Conservation (phyloP, 2,888 invertebrate genomes). For the Drosophila trichaetosa region DNA sequence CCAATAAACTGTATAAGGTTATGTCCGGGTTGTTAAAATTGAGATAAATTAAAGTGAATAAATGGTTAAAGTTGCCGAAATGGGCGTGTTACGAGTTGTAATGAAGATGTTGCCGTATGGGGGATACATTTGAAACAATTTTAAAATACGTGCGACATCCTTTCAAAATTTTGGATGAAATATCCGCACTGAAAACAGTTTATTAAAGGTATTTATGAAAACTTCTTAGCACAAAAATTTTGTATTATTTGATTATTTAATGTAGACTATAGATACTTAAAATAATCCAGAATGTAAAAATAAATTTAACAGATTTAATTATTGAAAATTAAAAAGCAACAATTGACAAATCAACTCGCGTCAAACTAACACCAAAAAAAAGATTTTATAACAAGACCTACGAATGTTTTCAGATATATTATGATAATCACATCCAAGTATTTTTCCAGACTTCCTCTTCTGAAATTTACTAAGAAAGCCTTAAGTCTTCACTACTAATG, state of each 20-base stretch:
- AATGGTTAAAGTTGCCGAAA: slow-evolving; percentile 1
- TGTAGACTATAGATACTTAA: background rate
- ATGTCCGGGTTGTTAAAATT: slow-evolving; percentile 34
- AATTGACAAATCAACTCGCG: background rate
- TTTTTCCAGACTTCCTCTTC: accelerated
- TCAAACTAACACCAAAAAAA: background rate
- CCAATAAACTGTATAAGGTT: slow-evolving; percentile 64
- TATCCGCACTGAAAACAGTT: background rate
- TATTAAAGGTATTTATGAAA: background rate
- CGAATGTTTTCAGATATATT: background rate
- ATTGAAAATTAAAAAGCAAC: background rate
- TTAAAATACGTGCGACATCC: background rate
- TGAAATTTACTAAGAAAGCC: background rate
- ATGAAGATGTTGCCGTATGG: background rate
- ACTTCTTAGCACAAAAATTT: background rate
- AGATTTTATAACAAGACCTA: background rate
- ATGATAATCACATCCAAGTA: background rate
- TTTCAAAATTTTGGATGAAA: accelerated
- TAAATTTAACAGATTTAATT: background rate
- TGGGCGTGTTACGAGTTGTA: background rate
- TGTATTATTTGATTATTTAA: background rate
- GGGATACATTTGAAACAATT: background rate
- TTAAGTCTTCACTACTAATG: background rate
- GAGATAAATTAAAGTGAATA: slow-evolving; percentile 64
- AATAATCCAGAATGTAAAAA: background rate